Conservation (phyloP, 2,888 invertebrate genomes). For the Salticus scenicus region DNA sequence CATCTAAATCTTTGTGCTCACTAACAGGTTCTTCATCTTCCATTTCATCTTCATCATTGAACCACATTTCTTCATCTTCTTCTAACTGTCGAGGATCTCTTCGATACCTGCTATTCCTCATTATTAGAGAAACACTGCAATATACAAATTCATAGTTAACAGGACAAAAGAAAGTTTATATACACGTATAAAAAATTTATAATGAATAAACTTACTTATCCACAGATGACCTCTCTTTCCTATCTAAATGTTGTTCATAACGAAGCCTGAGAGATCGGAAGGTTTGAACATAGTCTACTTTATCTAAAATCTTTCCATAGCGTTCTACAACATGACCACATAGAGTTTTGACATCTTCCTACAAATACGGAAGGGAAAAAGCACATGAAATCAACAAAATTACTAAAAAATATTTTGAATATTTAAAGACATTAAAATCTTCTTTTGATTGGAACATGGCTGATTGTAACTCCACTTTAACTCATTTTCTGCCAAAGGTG, state of each 20-base stretch:
- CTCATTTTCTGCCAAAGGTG: no score
- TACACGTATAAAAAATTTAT: not conserved
- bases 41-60: constrained; percentile 96
- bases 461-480: no score
- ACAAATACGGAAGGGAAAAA: not conserved
- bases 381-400: not conserved
- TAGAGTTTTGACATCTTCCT: constrained; percentile 78
- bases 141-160: constrained; percentile 17
- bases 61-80: constrained; percentile 99
- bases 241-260: constrained; percentile 94
- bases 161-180: not conserved
- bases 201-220: constrained; percentile 79
- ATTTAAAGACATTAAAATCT: no score
- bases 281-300: constrained; percentile 97
- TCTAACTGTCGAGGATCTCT: constrained; percentile 95
- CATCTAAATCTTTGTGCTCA: constrained; percentile 80
- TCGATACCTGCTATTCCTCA: constrained; percentile 82
- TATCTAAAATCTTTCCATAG: constrained; percentile 94
- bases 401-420: no score
- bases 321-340: constrained; percentile 94
- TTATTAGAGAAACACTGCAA: constrained; percentile 65
- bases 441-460: no score
- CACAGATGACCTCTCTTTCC: constrained; percentile 86
- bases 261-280: constrained; percentile 93
- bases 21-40: constrained; percentile 79